Percentiles rank a stretch among this genome's conserved stretches.
These are phyloP conservation scores for Onthophagus sagittarius DNA, from an alignment of 2,888 invertebrate genomes.

Conservation along the genomic window DNA sequence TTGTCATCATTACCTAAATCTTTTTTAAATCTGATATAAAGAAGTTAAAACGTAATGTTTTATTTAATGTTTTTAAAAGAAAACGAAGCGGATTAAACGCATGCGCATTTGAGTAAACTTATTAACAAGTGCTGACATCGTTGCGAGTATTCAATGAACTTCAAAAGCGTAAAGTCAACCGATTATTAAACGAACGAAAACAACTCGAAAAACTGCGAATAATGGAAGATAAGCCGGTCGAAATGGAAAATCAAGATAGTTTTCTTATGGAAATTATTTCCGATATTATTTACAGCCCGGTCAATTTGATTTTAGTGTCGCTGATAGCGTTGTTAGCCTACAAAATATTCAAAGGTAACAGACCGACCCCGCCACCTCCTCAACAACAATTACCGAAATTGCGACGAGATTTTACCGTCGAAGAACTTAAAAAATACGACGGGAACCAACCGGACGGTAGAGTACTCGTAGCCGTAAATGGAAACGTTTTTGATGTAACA, in stretches of 20 bases:
- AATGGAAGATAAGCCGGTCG: conserved; percentile 42
- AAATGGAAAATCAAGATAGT: conserved; percentile 22
- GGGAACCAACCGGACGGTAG: conserved; percentile 84
- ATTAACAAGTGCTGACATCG: not conserved
- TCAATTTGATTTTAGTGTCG: conserved; percentile 65
- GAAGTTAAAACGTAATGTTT: no score
- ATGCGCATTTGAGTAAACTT: not conserved
- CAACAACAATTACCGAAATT: conserved; percentile 73
- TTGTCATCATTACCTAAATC: no score
- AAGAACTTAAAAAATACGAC: conserved; percentile 82
- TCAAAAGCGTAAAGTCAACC: conserved; percentile 9
- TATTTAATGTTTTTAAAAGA: not conserved
- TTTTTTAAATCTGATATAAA: no score
- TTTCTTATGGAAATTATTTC: conserved; percentile 49
- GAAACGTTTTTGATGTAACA: conserved; percentile 93
- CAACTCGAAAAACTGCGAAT: conserved; percentile 17
- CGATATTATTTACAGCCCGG: conserved; percentile 66
- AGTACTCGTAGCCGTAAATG: conserved; percentile 89
- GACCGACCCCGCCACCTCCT: conserved; percentile 46
- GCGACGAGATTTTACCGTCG: conserved; percentile 85
- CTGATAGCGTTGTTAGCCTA: conserved; percentile 70
- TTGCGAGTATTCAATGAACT: conserved; percentile 3
- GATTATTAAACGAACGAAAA: conserved; percentile 7
- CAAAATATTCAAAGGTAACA: conserved; percentile 64
- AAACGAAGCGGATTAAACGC: not conserved